Conservation (phyloP, 2,888 invertebrate genomes). For the Schrankia costaestrigalis region DNA sequence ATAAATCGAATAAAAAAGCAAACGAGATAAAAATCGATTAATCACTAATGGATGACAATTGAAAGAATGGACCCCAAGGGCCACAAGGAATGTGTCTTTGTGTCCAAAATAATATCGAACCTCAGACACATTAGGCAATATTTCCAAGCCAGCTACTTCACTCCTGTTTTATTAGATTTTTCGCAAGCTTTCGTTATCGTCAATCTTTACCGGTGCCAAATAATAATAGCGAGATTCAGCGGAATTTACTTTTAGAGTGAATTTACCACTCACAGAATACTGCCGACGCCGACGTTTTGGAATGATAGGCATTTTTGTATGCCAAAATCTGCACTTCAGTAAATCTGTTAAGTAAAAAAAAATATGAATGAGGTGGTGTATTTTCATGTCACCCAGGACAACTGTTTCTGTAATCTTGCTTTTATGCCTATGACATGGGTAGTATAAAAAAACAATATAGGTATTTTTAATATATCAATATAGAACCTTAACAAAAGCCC, state of each 20-base stretch:
- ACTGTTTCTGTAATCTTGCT: no score
- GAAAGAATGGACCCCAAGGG: constrained; percentile 17
- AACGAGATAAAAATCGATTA: no score
- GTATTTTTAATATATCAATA: no score
- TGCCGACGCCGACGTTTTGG: no score
- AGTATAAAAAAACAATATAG: no score
- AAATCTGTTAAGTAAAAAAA: no score
- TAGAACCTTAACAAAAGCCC: no score
- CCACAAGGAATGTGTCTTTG: constrained; percentile 12
- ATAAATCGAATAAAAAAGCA: no score
- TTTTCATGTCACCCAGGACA: no score
- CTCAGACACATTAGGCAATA: constrained; percentile 44
- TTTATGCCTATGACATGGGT: no score
- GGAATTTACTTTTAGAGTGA: constrained; percentile 60
- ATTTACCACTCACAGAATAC: no score
- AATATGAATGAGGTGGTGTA: no score
- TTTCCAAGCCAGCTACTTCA: constrained; percentile 53
- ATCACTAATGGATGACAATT: constrained; percentile 16
- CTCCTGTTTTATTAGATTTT: constrained; percentile 62
- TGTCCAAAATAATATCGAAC: constrained; percentile 22
- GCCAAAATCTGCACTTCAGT: constrained; percentile 41
- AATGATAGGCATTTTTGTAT: constrained; percentile 50
- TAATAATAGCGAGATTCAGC: constrained; percentile 64
- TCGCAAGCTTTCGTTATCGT: constrained; percentile 53
- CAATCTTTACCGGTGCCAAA: constrained; percentile 58